Conservation (phyloP, 2,888 invertebrate genomes). For the Phengaris alcon region DNA sequence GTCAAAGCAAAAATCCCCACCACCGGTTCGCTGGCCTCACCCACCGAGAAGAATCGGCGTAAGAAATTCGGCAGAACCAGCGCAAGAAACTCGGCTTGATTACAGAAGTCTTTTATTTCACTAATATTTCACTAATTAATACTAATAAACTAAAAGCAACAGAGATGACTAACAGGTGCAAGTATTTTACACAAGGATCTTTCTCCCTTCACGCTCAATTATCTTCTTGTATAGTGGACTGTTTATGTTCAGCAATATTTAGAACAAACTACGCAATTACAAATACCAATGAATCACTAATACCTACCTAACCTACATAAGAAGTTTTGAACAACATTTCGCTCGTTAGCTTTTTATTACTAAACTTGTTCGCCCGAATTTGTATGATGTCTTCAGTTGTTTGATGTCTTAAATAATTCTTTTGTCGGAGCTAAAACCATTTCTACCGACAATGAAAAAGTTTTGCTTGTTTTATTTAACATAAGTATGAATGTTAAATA, state of each 20-base stretch:
- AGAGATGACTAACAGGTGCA: too few species aligned
- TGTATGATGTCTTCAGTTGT: conserved; percentile 6
- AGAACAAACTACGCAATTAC: background rate
- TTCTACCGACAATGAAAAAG: background rate
- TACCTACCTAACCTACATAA: background rate
- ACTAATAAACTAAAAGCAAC: too few species aligned
- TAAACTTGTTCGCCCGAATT: conserved; percentile 18
- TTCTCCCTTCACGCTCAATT: too few species aligned
- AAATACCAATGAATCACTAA: conserved; percentile 10
- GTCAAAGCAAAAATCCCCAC: too few species aligned
- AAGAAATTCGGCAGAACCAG: too few species aligned
- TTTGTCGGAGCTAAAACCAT: conserved; percentile 1
- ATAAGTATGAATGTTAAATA: conserved; percentile 9
- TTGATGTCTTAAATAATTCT: conserved; percentile 16
- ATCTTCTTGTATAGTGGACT: too few species aligned
- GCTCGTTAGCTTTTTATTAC: conserved; percentile 6
- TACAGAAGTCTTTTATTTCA: too few species aligned
- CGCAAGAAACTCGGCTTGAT: too few species aligned
- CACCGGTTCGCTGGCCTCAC: too few species aligned
- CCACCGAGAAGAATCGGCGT: too few species aligned
- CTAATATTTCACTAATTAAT: too few species aligned
- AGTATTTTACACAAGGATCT: too few species aligned
- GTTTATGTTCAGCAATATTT: background rate
- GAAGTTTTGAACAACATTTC: conserved; percentile 21
- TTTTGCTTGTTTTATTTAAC: background rate